phyloP scores from a whole-genome alignment of 2,113 vertebrate species.

The Fukomys damarensis region DNA sequence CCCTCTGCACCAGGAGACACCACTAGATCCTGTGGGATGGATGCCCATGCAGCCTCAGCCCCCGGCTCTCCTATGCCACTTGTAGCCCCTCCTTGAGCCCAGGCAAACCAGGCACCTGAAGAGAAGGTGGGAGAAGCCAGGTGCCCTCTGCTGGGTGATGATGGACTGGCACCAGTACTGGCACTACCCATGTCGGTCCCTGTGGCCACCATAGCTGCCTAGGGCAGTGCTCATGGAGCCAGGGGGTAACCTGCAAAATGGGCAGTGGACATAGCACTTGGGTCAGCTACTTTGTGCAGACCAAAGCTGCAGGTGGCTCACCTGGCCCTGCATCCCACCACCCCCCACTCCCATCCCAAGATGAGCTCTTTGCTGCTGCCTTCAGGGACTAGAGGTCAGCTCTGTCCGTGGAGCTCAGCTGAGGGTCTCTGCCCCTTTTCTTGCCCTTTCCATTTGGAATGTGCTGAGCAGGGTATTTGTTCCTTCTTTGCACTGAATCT shows the following conservation, averaged over 20 bases:
- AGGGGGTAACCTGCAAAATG: rapidly evolving
- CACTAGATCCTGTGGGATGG: background rate
- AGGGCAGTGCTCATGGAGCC: background rate
- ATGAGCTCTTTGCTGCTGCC: background rate
- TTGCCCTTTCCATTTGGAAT: background rate
- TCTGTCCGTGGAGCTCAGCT: background rate
- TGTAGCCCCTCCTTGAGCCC: background rate
- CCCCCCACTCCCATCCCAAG: background rate
- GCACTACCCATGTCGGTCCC: background rate
- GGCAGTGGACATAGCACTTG: background rate
- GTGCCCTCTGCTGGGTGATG: background rate
- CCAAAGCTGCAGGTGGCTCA: background rate
- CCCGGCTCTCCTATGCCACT: no score
- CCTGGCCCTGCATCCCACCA: background rate
- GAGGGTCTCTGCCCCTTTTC: background rate
- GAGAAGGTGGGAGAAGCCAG: background rate
- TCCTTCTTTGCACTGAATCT: background rate
- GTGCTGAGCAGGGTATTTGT: background rate
- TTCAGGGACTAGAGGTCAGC: background rate
- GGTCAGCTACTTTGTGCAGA: background rate
- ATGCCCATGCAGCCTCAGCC: rapidly evolving
- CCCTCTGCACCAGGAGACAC: background rate
- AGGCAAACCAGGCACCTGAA: background rate
- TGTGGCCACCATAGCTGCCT: background rate
- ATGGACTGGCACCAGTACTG: background rate